phyloP scores from a whole-genome alignment of 2,797 vertebrate genomes.

The Muraenolepis orangiensis region DNA sequence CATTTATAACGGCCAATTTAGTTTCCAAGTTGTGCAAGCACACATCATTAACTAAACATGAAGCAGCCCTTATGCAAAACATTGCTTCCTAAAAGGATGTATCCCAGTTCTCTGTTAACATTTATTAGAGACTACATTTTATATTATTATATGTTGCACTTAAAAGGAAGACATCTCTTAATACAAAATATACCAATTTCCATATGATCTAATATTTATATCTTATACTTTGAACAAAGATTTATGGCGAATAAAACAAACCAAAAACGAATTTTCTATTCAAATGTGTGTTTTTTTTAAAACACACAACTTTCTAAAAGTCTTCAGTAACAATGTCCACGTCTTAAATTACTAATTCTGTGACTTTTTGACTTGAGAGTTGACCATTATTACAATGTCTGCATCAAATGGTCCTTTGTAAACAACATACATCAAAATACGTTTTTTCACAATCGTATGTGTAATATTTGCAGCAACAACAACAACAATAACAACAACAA shows the following conservation, averaged over 20 bases:
- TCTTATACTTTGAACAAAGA: not conserved
- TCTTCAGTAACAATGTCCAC: not conserved
- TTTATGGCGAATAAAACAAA: not conserved
- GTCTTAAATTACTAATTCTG: not conserved
- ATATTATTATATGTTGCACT: not conserved
- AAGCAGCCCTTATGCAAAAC: not conserved
- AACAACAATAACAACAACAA: too few relatives aligned
- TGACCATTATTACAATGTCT: not conserved
- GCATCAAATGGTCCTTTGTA: not conserved
- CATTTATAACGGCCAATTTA: not conserved
- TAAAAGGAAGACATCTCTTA: not conserved
- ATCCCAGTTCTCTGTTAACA: not conserved
- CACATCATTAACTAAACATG: slow-evolving; percentile 2
- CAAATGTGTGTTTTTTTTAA: not conserved
- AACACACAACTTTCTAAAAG: not conserved
- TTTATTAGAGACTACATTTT: not conserved
- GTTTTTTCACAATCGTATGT: too few relatives aligned
- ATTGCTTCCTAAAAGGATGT: not conserved
- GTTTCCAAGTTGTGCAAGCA: not conserved
- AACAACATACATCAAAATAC: not conserved
- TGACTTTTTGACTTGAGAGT: not conserved
- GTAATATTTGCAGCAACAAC: not conserved
- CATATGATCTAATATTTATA: not conserved
- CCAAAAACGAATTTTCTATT: not conserved
- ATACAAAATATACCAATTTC: not conserved